phyloP scores from a whole-genome alignment of 2,797 vertebrate genomes.

The Peromyscus attwateri region DNA sequence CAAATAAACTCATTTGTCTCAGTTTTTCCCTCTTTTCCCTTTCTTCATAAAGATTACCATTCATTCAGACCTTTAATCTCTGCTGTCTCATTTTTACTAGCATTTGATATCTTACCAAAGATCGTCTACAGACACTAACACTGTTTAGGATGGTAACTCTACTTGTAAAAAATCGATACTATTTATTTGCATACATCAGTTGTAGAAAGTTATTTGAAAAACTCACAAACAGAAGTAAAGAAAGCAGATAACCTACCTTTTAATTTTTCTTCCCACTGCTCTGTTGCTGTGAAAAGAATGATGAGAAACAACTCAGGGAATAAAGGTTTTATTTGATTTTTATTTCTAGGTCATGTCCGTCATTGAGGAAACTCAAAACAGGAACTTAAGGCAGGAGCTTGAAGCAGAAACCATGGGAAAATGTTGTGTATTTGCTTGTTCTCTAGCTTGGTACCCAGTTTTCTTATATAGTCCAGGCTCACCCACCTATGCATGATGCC shows the following conservation, averaged over 20 bases:
- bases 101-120: background rate
- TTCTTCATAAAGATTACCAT: background rate
- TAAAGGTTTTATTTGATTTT: background rate
- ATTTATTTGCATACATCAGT: background rate
- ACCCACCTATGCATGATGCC: background rate
- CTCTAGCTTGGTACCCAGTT: background rate
- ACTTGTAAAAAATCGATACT: background rate
- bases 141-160: background rate
- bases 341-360: background rate
- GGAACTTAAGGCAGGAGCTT: background rate
- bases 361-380: background rate
- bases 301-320: background rate
- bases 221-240: background rate
- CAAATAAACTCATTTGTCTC: background rate
- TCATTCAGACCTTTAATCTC: background rate
- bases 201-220: conserved; percentile 14
- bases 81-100: background rate
- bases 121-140: background rate
- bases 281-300: background rate
- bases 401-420: background rate
- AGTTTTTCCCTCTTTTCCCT: background rate
- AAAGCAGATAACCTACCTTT: background rate
- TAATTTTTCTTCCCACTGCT: background rate
- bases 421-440: background rate
- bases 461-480: background rate